Percentiles rank a stretch among this genome's conserved stretches.
Conservation (phyloP, 1,140 invertebrate species). For the Papilio xuthus region DNA sequence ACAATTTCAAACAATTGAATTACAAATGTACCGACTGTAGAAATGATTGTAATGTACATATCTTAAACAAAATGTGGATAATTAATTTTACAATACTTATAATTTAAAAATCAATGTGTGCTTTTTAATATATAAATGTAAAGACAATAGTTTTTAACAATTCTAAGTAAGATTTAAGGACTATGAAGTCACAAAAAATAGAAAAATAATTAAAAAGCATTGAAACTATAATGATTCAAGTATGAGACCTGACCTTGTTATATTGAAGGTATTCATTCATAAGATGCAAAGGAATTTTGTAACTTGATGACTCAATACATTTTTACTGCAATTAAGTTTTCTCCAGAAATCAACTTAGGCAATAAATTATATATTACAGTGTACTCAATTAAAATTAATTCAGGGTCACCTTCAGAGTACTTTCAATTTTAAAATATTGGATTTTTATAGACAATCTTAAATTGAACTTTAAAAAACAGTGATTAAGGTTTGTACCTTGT, state of each 20-base stretch:
- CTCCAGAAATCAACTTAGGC: not conserved
- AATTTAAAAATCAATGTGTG: not conserved
- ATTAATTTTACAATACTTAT: not conserved
- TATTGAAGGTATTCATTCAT: not conserved
- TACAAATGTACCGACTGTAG: not conserved
- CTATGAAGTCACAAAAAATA: too few species aligned
- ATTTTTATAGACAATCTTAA: too few species aligned
- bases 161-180: too few species aligned
- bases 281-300: not conserved
- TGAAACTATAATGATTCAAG: not conserved
- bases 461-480: too few species aligned
- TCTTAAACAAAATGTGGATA: not conserved
- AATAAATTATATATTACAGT: conserved; percentile 1
- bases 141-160: too few species aligned
- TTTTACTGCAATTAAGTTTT: not conserved
- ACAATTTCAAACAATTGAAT: not conserved
- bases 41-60: not conserved
- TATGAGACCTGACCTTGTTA: not conserved
- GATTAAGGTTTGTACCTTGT: not conserved
- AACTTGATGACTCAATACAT: not conserved
- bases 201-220: not conserved
- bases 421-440: not conserved
- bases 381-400: conserved; percentile 2
- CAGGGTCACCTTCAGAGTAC: not conserved
- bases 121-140: too few species aligned